Base-by-base conservation (phyloP, 2,113 vertebrate genomes). In the Callipepla californica region DNA sequence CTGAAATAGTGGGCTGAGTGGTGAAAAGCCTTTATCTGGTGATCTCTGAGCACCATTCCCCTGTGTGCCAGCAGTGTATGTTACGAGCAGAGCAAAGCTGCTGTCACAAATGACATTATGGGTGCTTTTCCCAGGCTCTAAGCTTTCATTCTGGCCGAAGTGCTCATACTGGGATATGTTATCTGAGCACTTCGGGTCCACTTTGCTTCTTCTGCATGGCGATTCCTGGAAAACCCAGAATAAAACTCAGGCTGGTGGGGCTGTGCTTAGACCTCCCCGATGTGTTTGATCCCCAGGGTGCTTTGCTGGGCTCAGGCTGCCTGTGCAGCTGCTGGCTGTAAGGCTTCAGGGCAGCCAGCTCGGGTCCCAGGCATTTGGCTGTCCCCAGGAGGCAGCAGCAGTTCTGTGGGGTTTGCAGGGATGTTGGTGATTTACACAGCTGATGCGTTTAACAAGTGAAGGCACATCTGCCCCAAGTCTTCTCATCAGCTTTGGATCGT, bases 71-170 rank as follows among this genome's bases (percentile, higher is more conserved):
- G 84, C 89, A 67, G 78, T 9, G 62, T 66, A 2, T 48, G 66
- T 89, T 96, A 84, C n/a, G 65, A 59, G 70, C 67, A 58, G 84
- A 92, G 70, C 80, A 85, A 95, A 82, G 86, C 91, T 82, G 53
- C 75, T 58, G 13, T 80, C 78, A 58, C 61, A 81, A 86, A 53
- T 65, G 92, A 61, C 78, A 22, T 82, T 81, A 61, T 4, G 48
- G 89, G 84, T 90, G 75, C 15, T 77, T 91, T 89, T 69, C n/a
- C 53, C 65, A 76, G 58, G 36, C 50, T 77, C 53, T 48, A 5
- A 92, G 63, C 67, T 81, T 79, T 84, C 67, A 1, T 65, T 91
- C 55, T 38, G 53, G 63, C 62, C 80, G 32, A 25, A 20, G 48
- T 72, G 74, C 66, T 68, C 28, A 25, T 86, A 61, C 44, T 44